Conservation (phyloP, 2,888 invertebrate species). For the Nebria salina region DNA sequence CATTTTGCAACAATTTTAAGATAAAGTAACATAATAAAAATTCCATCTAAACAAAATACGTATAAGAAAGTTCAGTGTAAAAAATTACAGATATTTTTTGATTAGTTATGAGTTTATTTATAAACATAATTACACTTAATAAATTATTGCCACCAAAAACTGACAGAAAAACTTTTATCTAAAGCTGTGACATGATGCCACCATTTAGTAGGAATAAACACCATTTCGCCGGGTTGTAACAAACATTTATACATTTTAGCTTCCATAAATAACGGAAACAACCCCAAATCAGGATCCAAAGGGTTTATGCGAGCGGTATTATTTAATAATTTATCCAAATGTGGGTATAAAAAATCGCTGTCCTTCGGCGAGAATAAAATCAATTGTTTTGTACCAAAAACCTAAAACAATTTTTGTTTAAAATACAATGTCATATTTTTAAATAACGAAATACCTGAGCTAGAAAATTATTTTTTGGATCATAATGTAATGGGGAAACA, state of each 20-base stretch:
- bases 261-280: constrained; percentile 76
- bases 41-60: no score
- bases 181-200: constrained; percentile 97
- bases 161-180: constrained; percentile 92
- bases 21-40: not conserved
- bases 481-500: constrained; percentile 93
- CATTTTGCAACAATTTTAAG: not conserved
- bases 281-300: constrained; percentile 74
- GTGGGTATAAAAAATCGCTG: constrained; percentile 79
- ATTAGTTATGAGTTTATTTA: not conserved
- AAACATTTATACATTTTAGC: constrained; percentile 75
- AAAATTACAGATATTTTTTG: not conserved
- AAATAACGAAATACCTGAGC: constrained; percentile 71
- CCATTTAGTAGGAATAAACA: constrained; percentile 95
- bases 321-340: constrained; percentile 77
- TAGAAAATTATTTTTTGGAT: constrained; percentile 92
- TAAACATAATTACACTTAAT: constrained; percentile 2
- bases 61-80: no score
- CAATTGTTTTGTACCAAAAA: constrained; percentile 90
- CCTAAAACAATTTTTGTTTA: constrained; percentile 62
- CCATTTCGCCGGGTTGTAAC: constrained; percentile 85
- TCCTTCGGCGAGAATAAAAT: constrained; percentile 81
- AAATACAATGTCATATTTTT: constrained; percentile 9
- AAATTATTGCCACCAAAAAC: constrained; percentile 92
- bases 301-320: constrained; percentile 96